Percentiles rank a stretch among this genome's conserved stretches.
phyloP scores from a whole-genome alignment of 2,113 vertebrate species.

The Notechis scutatus region DNA sequence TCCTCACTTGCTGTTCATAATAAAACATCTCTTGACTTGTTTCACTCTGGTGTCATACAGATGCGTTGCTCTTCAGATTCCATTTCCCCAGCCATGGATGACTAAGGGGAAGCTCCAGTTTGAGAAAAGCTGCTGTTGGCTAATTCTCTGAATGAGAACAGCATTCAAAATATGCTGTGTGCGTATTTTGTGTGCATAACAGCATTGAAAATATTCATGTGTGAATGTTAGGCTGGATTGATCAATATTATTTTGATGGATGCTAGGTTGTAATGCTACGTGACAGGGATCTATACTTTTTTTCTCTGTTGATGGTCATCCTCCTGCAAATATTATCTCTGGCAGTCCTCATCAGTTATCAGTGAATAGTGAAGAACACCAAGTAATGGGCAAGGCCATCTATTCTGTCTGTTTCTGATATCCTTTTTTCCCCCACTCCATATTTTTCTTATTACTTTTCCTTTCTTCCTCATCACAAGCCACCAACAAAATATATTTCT shows the following conservation, averaged over 20 bases:
- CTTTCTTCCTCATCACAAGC: not conserved
- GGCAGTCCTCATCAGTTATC: not conserved
- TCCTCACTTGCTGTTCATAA: not conserved
- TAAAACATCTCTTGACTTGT: not conserved
- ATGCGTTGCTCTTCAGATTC: not conserved
- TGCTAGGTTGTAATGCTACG: not conserved
- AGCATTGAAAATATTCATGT: too few species aligned
- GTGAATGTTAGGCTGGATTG: not conserved
- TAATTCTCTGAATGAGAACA: not conserved
- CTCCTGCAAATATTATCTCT: not conserved
- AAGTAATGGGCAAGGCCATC: not conserved
- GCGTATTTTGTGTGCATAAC: too few species aligned
- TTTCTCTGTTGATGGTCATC: not conserved
- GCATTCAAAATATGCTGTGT: not conserved
- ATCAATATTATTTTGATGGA: not conserved
- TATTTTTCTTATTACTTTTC: not conserved
- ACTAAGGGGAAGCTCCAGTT: not conserved
- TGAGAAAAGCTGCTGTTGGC: not conserved
- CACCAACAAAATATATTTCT: not conserved
- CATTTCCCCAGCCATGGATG: not conserved
- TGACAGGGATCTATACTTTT: not conserved
- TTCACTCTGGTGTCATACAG: not conserved
- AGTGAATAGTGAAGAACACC: not conserved
- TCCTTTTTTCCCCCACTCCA: not conserved
- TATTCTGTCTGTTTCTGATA: not conserved